A percentile compares a stretch with the other conserved stretches of the same genome.
Evolutionary conservation across 2,113 vertebrate genomes (phyloP).

Genomic region (Ovis canadensis): DNA sequence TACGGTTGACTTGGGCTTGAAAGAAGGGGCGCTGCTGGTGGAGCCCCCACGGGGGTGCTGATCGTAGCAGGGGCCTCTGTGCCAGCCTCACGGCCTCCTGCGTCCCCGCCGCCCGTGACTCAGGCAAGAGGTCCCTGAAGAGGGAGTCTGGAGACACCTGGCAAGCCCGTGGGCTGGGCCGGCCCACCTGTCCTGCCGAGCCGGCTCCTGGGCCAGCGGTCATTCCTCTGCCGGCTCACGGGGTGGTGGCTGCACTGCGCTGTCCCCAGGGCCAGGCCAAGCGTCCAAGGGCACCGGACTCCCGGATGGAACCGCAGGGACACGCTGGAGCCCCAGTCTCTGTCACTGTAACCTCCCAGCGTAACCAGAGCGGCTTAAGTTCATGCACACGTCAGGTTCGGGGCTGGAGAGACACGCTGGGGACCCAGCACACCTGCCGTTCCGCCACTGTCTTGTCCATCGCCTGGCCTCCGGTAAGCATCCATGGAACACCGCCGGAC

Average conservation of each 20-base stretch:
- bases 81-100: background rate
- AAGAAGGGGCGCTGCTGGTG: background rate
- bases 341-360: background rate
- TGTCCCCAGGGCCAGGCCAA: background rate
- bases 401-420: background rate
- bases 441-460: accelerated
- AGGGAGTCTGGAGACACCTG: accelerated
- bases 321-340: background rate
- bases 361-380: background rate
- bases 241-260: background rate
- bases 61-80: too few relatives aligned
- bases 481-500: accelerated
- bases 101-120: accelerated
- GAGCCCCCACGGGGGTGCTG: accelerated
- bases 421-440: background rate
- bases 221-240: accelerated
- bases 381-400: accelerated
- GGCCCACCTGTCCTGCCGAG: accelerated
- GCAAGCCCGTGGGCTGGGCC: accelerated
- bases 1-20: background rate
- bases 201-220: background rate
- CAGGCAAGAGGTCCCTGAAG: background rate
- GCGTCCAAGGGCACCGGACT: accelerated
- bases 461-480: accelerated
- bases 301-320: background rate